Evolutionary conservation across 2,888 invertebrate species (phyloP).

Genomic region (Hirudinaria manillensis): DNA sequence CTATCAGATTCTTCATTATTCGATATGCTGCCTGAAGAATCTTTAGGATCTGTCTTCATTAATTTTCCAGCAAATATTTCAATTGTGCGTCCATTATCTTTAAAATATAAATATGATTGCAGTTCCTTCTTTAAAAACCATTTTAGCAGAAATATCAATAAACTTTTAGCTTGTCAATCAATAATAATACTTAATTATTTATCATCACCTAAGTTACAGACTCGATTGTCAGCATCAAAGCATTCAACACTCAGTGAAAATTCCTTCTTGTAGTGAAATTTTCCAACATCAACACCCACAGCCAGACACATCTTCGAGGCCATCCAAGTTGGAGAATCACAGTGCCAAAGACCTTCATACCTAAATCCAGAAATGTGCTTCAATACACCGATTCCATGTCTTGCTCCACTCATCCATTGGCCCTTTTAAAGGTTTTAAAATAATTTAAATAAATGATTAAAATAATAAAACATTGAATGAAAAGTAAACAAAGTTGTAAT

Average conservation of each 20-base stretch:
- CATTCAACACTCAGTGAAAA: slow-evolving; percentile 24
- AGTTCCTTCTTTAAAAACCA: neutral
- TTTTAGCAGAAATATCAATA: neutral
- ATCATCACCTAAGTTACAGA: slow-evolving; percentile 18
- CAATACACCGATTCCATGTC: slow-evolving; percentile 49
- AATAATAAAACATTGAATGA: neutral
- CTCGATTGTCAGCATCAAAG: slow-evolving; percentile 15
- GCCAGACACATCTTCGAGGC: slow-evolving; percentile 43
- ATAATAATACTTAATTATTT: slow-evolving; percentile 1
- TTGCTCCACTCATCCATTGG: slow-evolving; percentile 49
- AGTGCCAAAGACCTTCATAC: slow-evolving; percentile 49
- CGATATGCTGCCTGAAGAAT: neutral
- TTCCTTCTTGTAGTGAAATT: neutral
- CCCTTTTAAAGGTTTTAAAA: slow-evolving; percentile 44
- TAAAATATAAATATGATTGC: neutral
- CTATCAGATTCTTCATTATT: neutral
- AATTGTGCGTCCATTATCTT: slow-evolving; percentile 19
- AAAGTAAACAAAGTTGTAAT: slow-evolving; percentile 13
- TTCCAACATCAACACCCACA: neutral
- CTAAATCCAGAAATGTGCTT: slow-evolving; percentile 49
- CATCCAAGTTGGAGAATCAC: slow-evolving; percentile 46
- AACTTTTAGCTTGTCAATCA: neutral
- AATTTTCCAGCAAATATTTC: slow-evolving; percentile 13
- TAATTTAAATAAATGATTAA: neutral
- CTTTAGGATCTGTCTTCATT: neutral